These are phyloP conservation scores for Cinclus cinclus DNA, from an alignment of 2,113 vertebrate species.

Conservation along the genomic window DNA sequence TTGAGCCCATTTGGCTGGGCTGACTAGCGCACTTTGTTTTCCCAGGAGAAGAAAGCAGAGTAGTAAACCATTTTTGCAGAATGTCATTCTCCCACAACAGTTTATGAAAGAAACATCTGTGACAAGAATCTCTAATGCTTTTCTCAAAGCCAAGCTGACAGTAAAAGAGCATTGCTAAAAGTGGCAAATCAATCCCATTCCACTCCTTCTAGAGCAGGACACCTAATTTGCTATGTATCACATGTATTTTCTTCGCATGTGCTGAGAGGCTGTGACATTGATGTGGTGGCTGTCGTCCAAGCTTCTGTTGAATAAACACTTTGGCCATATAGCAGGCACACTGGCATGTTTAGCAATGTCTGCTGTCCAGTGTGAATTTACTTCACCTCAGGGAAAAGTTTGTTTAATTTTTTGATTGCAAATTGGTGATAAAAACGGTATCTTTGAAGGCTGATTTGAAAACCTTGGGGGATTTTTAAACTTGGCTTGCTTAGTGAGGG, in stretches of 20 bases:
- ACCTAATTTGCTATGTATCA: constrained; percentile 90
- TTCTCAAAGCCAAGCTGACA: constrained; percentile 79
- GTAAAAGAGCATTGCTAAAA: constrained; percentile 79
- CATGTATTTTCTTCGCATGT: constrained; percentile 86
- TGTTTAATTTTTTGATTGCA: constrained; percentile 46
- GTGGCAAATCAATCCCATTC: constrained; percentile 78
- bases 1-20: constrained; percentile 78
- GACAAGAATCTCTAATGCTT: constrained; percentile 84
- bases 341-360: constrained; percentile 71
- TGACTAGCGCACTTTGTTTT: constrained; percentile 77
- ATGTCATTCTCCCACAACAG: constrained; percentile 83
- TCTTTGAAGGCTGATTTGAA: constrained; percentile 56
- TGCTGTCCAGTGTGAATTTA: constrained; percentile 60
- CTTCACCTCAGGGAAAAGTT: constrained; percentile 54
- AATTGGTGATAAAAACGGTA: not conserved
- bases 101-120: constrained; percentile 90
- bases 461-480: constrained; percentile 1
- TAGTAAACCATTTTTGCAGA: constrained; percentile 83
- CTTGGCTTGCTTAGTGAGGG: not conserved
- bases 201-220: constrained; percentile 74
- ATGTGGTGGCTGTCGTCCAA: constrained; percentile 84
- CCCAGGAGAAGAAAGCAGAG: constrained; percentile 79
- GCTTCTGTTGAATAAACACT: constrained; percentile 87
- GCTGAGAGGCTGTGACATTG: constrained; percentile 76
- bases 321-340: constrained; percentile 78